Base-by-base conservation (phyloP, 2,113 vertebrate genomes). In the Megalops atlanticus region DNA sequence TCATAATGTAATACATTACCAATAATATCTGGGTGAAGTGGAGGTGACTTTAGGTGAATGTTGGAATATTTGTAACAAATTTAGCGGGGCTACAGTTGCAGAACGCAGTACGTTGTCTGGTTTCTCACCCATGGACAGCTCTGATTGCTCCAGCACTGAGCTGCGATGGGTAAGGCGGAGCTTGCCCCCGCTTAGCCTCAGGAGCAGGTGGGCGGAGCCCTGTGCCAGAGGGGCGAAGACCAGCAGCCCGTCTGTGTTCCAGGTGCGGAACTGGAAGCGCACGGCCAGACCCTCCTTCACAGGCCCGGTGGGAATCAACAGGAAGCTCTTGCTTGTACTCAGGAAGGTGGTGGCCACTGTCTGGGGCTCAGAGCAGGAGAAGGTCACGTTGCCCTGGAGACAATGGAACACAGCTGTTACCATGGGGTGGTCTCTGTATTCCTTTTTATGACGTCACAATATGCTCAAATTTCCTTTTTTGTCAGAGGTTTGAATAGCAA, bases 381-480 rank as follows among this genome's bases (percentile, higher is more conserved):
- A 97, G 68, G 95, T 96, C 86, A 97, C 95, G 0, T 97, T 96
- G 36, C 96, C 96, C 96, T 96, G 89, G 4, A 91, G 89, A 80
- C 84, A 80, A 88, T 54, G 31, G 80, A 89, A 80, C 35, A 24
- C n/a, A 31, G 24, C 7, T 64, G n/a, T 64, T 64, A 64, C 58
- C 11, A n/a, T 10, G 21, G 11, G 43, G 7, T 45, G n/a, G n/a
- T n/a, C n/a, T n/a, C n/a, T n/a, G n/a, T n/a, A n/a, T n/a, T n/a
- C n/a, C n/a, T n/a, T n/a, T n/a, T n/a, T n/a, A n/a, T n/a, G n/a
- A n/a, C n/a, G n/a, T n/a, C n/a, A n/a, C n/a, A n/a, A n/a, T n/a
- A n/a, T n/a, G n/a, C 43, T 14, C 43, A 45, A 10, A 21, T 54
- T 21, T 3, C 18, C 18, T 24, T 24, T 54, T 54, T 54, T 54